Percentiles rank a stretch among this genome's conserved stretches.
These are phyloP conservation scores for Heteromyza rotundicornis DNA, from an alignment of 2,888 invertebrate genomes.

Conservation along the genomic window DNA sequence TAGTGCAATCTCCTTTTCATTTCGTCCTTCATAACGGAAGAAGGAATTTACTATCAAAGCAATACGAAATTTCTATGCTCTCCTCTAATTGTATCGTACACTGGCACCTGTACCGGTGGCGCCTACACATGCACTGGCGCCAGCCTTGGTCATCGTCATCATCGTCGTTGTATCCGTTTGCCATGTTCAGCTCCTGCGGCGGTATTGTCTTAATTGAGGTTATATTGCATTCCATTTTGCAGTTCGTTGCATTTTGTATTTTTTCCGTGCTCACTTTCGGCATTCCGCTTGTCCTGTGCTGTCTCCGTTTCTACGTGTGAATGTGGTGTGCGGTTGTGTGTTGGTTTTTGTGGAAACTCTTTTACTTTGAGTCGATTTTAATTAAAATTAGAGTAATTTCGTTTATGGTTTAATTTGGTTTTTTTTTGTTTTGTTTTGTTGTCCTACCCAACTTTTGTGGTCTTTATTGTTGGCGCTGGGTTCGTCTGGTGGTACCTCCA, in stretches of 20 bases:
- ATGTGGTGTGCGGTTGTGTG: neutral
- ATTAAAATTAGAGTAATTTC: slow-evolving; percentile 44
- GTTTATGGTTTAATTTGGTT: neutral
- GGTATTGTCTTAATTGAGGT: slow-evolving; percentile 54
- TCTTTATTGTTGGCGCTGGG: no score
- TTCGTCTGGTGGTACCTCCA: no score
- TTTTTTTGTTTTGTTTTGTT: neutral
- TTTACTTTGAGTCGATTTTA: slow-evolving; percentile 38
- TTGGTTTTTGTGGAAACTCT: slow-evolving; percentile 9
- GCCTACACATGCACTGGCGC: neutral
- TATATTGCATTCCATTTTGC: slow-evolving; percentile 46
- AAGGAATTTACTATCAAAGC: no score
- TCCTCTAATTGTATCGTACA: no score
- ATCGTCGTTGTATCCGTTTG: slow-evolving; percentile 33
- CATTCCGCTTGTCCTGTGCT: neutral
- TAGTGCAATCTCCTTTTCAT: no score
- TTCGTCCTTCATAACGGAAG: no score
- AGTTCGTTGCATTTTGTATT: slow-evolving; percentile 1
- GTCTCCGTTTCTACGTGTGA: neutral
- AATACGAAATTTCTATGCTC: no score
- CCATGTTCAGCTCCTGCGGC: no score
- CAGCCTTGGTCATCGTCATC: slow-evolving; percentile 11
- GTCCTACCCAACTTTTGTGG: no score
- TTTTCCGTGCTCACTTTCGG: neutral
- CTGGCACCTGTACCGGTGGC: neutral